Evolutionary conservation across 2,888 invertebrate species (phyloP).

Genomic region (Scelioninae gen. 2): DNA sequence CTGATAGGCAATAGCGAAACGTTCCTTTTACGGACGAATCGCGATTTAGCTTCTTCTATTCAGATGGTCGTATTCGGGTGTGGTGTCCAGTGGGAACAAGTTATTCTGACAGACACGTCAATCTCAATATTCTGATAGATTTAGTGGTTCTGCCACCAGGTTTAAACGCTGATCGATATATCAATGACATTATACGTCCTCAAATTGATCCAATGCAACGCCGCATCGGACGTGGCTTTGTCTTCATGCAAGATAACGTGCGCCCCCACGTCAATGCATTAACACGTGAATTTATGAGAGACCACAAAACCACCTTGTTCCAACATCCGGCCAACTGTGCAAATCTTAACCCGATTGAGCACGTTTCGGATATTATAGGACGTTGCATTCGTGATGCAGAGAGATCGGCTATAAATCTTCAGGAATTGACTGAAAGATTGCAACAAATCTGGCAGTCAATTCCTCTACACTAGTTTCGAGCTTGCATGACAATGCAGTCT

Average conservation of each 20-base stretch:
- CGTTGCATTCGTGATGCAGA: constrained; percentile 7
- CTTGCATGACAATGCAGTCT: constrained; percentile 22
- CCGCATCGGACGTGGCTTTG: constrained; percentile 21
- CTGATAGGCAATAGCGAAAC: neutral
- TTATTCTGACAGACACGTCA: neutral
- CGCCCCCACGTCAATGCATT: constrained; percentile 35
- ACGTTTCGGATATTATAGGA: constrained; percentile 52
- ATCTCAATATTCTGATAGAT: constrained; percentile 1
- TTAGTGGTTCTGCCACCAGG: constrained; percentile 20
- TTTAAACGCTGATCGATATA: constrained; percentile 4
- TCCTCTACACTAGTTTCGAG: constrained; percentile 14
- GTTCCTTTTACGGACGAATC: neutral
- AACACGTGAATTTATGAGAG: constrained; percentile 35
- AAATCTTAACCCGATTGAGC: constrained; percentile 49
- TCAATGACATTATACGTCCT: constrained; percentile 8
- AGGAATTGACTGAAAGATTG: constrained; percentile 22
- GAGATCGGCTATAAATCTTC: constrained; percentile 23
- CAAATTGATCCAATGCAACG: constrained; percentile 13
- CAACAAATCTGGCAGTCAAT: constrained; percentile 26
- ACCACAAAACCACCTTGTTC: constrained; percentile 28
- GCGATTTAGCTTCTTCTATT: neutral
- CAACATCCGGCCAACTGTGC: constrained; percentile 48
- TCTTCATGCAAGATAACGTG: constrained; percentile 57
- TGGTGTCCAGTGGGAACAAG: neutral
- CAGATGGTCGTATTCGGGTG: neutral